Percentiles rank a stretch among this genome's conserved stretches.
Evolutionary conservation across 2,888 invertebrate species (phyloP).

Genomic region (Melipona beecheii): DNA sequence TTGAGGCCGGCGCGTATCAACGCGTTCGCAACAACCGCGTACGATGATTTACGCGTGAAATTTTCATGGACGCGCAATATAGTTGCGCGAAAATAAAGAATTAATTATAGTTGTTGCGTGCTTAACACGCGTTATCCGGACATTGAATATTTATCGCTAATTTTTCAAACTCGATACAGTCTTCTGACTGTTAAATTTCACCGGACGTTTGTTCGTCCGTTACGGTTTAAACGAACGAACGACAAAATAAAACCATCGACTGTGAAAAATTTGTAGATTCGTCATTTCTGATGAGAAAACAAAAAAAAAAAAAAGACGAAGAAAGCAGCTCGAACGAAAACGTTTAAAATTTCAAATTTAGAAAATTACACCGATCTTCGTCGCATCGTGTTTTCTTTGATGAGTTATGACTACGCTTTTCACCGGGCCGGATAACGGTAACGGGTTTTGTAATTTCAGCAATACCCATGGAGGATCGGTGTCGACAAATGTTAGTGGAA

Average conservation of each 20-base stretch:
- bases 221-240: too few species aligned
- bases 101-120: slow-evolving; percentile 37
- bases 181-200: background rate
- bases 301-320: background rate
- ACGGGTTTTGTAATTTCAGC: slow-evolving; percentile 68
- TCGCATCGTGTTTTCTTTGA: background rate
- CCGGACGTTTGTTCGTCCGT: slow-evolving; percentile 10
- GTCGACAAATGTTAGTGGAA: slow-evolving; percentile 32
- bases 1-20: slow-evolving; percentile 33
- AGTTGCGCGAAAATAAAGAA: slow-evolving; percentile 32
- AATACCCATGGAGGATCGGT: slow-evolving; percentile 38
- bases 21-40: slow-evolving; percentile 12
- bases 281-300: background rate
- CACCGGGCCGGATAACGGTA: background rate
- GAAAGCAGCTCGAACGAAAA: background rate
- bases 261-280: background rate
- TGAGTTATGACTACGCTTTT: background rate
- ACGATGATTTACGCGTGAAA: slow-evolving; percentile 50
- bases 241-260: background rate
- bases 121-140: slow-evolving; percentile 17
- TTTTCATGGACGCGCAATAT: slow-evolving; percentile 41
- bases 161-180: slow-evolving; percentile 6
- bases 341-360: background rate
- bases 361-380: background rate
- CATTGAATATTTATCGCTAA: slow-evolving; percentile 27